phyloP scores from a whole-genome alignment of 64 coral and sea anemone genomes.

The Astreopora myriophthalma region DNA sequence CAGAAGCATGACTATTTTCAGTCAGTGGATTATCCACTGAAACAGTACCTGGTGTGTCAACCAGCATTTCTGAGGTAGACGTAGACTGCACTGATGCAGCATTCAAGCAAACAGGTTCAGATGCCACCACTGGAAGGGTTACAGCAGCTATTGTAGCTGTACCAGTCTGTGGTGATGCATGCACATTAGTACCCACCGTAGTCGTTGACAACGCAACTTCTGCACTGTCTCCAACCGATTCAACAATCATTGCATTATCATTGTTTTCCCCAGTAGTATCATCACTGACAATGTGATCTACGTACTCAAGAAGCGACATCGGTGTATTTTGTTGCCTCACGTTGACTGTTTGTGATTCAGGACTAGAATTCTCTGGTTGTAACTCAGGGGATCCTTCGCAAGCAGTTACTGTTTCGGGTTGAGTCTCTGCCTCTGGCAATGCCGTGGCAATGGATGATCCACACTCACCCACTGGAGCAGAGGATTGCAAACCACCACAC shows the following conservation, averaged over 20 bases:
- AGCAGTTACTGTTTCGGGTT: background rate
- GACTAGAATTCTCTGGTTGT: background rate
- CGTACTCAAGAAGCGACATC: slow-evolving; percentile 59
- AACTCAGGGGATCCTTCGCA: background rate
- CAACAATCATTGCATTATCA: slow-evolving; percentile 31
- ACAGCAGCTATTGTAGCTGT: slow-evolving; percentile 15
- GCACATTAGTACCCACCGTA: background rate
- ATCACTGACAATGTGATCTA: slow-evolving; percentile 60
- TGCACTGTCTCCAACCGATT: background rate
- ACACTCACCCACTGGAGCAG: background rate
- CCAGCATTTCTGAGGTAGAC: slow-evolving; percentile 46
- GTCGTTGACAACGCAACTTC: background rate
- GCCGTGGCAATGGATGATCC: slow-evolving; percentile 39
- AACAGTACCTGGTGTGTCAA: background rate
- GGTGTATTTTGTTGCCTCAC: background rate
- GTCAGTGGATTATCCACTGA: background rate
- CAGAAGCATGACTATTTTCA: background rate
- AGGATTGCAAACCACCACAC: slow-evolving; percentile 13
- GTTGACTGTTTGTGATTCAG: background rate
- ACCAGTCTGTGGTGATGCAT: background rate
- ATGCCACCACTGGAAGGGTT: slow-evolving; percentile 74
- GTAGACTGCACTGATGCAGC: slow-evolving; percentile 40
- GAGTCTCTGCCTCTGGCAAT: slow-evolving; percentile 12
- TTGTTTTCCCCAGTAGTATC: background rate
- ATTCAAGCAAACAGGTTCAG: slow-evolving; percentile 77